Evolutionary conservation across 2,888 invertebrate species (phyloP), one percentile per base, ranked within the genome.

Genomic region (Spialia ferax): DNA sequence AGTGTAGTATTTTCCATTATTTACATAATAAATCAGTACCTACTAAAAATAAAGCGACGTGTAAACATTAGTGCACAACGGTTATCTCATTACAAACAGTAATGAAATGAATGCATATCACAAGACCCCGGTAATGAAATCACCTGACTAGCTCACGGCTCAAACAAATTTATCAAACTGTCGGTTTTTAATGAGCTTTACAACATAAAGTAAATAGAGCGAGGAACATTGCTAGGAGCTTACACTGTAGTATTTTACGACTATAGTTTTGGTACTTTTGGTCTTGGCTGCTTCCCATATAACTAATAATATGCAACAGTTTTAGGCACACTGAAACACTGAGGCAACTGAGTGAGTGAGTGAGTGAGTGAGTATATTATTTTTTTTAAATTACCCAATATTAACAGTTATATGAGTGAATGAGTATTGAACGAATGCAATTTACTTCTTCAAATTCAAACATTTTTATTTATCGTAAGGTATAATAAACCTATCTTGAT

Each of bases 61-160:
- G 55, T 48, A 48, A 45, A 57, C 13, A 50, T 45, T 4, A 32
- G 55, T 32, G 29, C 29, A 20, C 20, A 29, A n/a, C 0, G 22
- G 20, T 32, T 56, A 64, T 57, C 48, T 35, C 8, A 52, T 35
- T 59, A 42, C 48, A 56, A 48, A 23, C 57, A 26, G 15, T 66
- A 60, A 66, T 60, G 26, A 59, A 52, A 59, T 65, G 35, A 64
- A 50, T 65, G 35, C 26, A 42, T 32, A 52, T 66, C 66, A 66
- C 66, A 60, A 66, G 66, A 66, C 66, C 38, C 4, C 15, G 20
- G 22, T 26, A 54, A 60, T 66, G 23, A 60, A 60, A 54, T 54
- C 66, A 66, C 60, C 60, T 66, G 60, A 66, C 54, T 57, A 15
- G 35, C 15, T 42, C 38, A 22, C 52, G 23, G 23, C 23, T 52